Evolutionary conservation across 2,888 invertebrate genomes (phyloP).

Genomic region (Chloromyia formosa): DNA sequence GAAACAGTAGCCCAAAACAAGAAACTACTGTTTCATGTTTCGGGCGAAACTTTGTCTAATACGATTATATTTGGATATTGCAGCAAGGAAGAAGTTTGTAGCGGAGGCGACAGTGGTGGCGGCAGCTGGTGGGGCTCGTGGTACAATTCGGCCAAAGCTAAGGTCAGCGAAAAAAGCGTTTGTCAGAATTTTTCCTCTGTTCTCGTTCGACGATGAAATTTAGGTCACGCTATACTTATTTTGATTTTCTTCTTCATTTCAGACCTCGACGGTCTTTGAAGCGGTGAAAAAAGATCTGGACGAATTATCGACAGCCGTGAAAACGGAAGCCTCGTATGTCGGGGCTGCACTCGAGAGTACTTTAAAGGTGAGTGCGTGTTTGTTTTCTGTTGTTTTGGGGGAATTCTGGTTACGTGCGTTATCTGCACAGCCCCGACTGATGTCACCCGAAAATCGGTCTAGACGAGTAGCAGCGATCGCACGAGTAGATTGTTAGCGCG

Average conservation of each 20-base stretch:
- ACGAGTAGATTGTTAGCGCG: neutral
- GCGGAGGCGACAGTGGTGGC: neutral
- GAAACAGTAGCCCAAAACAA: too few species aligned
- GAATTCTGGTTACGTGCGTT: constrained; percentile 1
- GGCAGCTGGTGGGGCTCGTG: constrained; percentile 71
- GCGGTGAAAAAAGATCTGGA: constrained; percentile 81
- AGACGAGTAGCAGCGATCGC: too few species aligned
- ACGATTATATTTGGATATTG: neutral
- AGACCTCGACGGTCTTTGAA: constrained; percentile 78
- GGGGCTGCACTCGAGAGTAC: constrained; percentile 75
- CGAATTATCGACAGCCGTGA: constrained; percentile 77
- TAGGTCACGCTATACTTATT: constrained; percentile 24
- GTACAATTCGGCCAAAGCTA: constrained; percentile 69
- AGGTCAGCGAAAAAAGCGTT: constrained; percentile 60
- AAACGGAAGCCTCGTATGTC: constrained; percentile 75
- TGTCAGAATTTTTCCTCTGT: constrained; percentile 1
- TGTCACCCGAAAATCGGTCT: neutral
- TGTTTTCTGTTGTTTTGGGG: constrained; percentile 17
- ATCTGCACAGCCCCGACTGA: neutral
- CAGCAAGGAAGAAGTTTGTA: constrained; percentile 30
- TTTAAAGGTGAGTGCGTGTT: constrained; percentile 66
- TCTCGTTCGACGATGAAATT: constrained; percentile 9
- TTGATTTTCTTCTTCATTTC: constrained; percentile 53
- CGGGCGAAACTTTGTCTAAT: neutral
- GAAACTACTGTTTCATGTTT: neutral